Evolutionary conservation across 2,888 invertebrate species (phyloP).

Genomic region (Chirona hameri): DNA sequence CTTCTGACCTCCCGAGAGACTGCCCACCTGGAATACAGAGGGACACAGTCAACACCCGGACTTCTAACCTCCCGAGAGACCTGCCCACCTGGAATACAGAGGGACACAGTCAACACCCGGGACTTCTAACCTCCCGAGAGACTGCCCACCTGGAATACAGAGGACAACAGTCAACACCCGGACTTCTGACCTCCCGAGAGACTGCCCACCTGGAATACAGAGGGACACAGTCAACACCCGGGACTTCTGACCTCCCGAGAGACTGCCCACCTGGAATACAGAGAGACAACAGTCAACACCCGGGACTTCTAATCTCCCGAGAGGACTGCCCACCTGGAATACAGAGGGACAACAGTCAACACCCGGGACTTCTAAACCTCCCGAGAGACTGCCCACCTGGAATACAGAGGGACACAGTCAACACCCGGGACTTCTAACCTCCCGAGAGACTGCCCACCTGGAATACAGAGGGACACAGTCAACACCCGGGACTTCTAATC

Average conservation of each 20-base stretch:
- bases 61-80: slow-evolving; percentile 97
- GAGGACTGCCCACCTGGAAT: slow-evolving; percentile 83
- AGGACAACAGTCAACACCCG: slow-evolving; percentile 93
- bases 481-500: not conserved
- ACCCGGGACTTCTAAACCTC: too few species aligned
- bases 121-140: slow-evolving; percentile 57
- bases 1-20: slow-evolving; percentile 61
- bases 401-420: slow-evolving; percentile 92
- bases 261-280: slow-evolving; percentile 67
- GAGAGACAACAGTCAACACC: slow-evolving; percentile 66
- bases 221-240: slow-evolving; percentile 64
- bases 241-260: slow-evolving; percentile 56
- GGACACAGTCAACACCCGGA: slow-evolving; percentile 88
- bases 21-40: slow-evolving; percentile 89
- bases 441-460: slow-evolving; percentile 91
- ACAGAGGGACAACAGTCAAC: slow-evolving; percentile 72
- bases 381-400: slow-evolving; percentile 81
- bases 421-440: slow-evolving; percentile 96
- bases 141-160: slow-evolving; percentile 85
- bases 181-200: slow-evolving; percentile 97
- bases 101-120: slow-evolving; percentile 60
- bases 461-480: slow-evolving; percentile 80
- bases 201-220: slow-evolving; percentile 84
- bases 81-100: slow-evolving; percentile 86
- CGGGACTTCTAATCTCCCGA: slow-evolving; percentile 99